Base-by-base conservation (phyloP, 2,113 vertebrate genomes). In the Pao palembangensis region DNA sequence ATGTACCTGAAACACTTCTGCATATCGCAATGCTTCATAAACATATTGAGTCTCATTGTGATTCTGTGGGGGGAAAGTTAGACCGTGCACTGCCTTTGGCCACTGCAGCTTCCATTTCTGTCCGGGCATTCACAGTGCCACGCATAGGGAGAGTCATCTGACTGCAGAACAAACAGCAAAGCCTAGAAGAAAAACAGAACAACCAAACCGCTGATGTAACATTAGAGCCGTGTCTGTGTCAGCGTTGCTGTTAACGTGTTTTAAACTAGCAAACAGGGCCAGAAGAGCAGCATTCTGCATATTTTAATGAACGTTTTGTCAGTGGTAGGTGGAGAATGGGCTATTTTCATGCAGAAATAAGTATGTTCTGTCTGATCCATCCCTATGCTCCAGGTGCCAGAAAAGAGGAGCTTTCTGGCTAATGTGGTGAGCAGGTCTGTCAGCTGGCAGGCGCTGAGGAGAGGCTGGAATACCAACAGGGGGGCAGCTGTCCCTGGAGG, bases 61-160 rank as follows among this genome's bases (percentile, higher is more conserved):
- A 85, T 83, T 79, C 78, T 21, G 74, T 20, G 69, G 71, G 71
- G 78, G 69, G 71, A 75, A 69, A 75, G 78, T 85, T 81, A 77
- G 59, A 62, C 79, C 78, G 69, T 76, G 62, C 61, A 67, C 64
- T 67, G 76, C 57, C 68, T 77, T 46, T 69, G 58, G 51, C 69
- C 80, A 61, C 63, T 78, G 84, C 64, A 69, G 66, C 71, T 68
- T 75, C 73, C 46, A 73, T 66, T 58, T 80, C 78, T 71, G 50
- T 62, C 49, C 59, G 80, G 73, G 44, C 78, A 73, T 73, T 56
- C n/a, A 46, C 65, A 70, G 77, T 71, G 79, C 77, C 67, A 64
- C 60, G 79, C 73, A 71, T 55, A 60, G 46, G 70, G 60, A 64
- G 63, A 76, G 79, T 85, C 85, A 86, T 85, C 81, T 85, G 84